Conservation (phyloP, 2,888 invertebrate species). For the Gnatocerus cornutus region DNA sequence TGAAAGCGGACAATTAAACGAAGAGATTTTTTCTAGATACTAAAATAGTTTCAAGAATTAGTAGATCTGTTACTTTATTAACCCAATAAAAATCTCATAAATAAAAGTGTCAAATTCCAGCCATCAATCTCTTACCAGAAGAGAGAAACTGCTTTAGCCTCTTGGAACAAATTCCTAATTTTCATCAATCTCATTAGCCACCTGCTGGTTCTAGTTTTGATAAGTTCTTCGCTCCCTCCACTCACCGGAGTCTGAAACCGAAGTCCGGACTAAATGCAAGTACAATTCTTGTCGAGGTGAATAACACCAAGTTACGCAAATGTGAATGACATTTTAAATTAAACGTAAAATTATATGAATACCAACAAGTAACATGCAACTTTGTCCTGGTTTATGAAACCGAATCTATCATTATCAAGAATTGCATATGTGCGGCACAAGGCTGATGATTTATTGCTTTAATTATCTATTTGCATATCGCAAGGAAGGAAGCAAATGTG, state of each 20-base stretch:
- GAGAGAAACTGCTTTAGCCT: neutral
- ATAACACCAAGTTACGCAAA: constrained; percentile 45
- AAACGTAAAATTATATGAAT: constrained; percentile 43
- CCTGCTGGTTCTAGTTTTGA: neutral
- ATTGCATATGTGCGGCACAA: constrained; percentile 20
- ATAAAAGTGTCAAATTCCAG: too few species aligned
- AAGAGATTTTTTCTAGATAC: too few species aligned
- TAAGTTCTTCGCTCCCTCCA: neutral
- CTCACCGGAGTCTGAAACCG: constrained; percentile 6
- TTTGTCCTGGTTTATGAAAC: constrained; percentile 43
- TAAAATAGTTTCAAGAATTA: too few species aligned
- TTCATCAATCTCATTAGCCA: constrained; percentile 13
- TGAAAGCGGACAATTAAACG: too few species aligned
- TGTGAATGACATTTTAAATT: constrained; percentile 43
- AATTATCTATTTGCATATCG: constrained; percentile 26
- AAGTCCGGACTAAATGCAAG: neutral
- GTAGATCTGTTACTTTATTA: too few species aligned
- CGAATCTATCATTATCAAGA: constrained; percentile 35
- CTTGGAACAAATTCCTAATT: neutral
- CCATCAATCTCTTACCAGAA: neutral
- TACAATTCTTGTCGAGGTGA: constrained; percentile 31
- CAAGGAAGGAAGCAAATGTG: constrained; percentile 16
- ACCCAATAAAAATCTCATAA: too few species aligned
- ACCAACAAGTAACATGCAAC: constrained; percentile 39
- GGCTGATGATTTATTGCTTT: constrained; percentile 20